phyloP scores from a whole-genome alignment of 2,113 vertebrate genomes.

The Ictalurus punctatus region DNA sequence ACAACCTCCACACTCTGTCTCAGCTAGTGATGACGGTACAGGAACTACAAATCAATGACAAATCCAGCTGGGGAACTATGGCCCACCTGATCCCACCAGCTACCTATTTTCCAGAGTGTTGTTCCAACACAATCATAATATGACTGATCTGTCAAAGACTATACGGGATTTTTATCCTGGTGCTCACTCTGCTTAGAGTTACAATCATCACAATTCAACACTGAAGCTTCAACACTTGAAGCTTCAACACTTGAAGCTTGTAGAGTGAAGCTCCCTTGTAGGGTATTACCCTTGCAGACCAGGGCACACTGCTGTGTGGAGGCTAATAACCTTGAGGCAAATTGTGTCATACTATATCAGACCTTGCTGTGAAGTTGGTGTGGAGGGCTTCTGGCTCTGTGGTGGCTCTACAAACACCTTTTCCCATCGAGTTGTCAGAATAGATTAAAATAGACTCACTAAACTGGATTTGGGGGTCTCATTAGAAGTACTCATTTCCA shows the following conservation, averaged over 20 bases:
- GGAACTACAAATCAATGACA: neutral
- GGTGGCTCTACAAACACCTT: conserved; percentile 9
- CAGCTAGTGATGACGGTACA: neutral
- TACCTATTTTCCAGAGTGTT: neutral
- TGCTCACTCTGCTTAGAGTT: neutral
- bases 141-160: too few relatives aligned
- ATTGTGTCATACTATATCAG: conserved; percentile 14
- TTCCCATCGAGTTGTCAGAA: neutral
- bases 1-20: neutral
- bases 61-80: neutral
- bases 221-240: neutral
- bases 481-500: conserved; percentile 4
- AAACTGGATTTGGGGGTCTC: neutral
- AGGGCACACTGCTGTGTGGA: neutral
- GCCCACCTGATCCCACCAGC: neutral
- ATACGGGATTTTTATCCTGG: too few relatives aligned
- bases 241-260: too few relatives aligned
- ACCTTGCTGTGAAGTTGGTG: conserved; percentile 12
- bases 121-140: neutral
- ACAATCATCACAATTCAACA: neutral
- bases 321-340: conserved; percentile 1
- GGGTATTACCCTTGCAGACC: neutral
- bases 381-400: neutral
- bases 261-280: neutral
- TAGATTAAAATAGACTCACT: conserved; percentile 5